A percentile compares a stretch with the other conserved stretches of the same genome.
These are phyloP conservation scores for Linurgus olivaceus DNA, from an alignment of 2,797 vertebrate species.

Conservation along the genomic window DNA sequence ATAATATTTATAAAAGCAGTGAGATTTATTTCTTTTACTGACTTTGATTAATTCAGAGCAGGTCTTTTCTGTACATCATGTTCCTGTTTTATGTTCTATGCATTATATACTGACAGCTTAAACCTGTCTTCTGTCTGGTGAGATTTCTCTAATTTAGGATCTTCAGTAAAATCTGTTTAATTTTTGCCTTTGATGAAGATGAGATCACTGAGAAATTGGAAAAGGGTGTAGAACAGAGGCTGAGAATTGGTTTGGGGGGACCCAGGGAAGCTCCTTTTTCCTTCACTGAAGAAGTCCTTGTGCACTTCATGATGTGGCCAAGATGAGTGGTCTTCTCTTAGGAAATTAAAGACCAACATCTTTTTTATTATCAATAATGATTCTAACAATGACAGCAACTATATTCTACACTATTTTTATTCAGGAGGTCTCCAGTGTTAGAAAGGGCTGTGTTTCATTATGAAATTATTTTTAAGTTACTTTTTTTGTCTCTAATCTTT, in stretches of 20 bases:
- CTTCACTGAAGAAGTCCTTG: neutral
- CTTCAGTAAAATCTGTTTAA: neutral
- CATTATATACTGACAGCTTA: neutral
- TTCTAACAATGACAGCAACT: neutral
- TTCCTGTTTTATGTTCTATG: neutral
- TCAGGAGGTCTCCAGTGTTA: neutral
- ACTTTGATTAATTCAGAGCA: neutral
- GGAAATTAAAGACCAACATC: neutral
- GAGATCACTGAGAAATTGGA: neutral
- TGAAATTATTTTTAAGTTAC: conserved; percentile 10
- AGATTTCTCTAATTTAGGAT: neutral
- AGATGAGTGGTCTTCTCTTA: neutral
- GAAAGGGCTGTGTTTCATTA: conserved; percentile 2
- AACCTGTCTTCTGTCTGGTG: neutral
- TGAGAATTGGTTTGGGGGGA: neutral
- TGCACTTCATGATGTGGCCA: neutral
- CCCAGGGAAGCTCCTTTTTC: neutral
- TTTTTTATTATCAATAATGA: neutral
- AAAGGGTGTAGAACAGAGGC: neutral
- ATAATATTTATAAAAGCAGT: neutral
- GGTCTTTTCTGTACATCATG: neutral
- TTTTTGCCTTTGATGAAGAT: neutral
- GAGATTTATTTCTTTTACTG: neutral
- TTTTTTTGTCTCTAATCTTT: conserved; percentile 22
- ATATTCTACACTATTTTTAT: neutral